These are phyloP conservation scores for Pseudocheirus occidentalis DNA, from an alignment of 2,797 vertebrate species.

Conservation along the genomic window DNA sequence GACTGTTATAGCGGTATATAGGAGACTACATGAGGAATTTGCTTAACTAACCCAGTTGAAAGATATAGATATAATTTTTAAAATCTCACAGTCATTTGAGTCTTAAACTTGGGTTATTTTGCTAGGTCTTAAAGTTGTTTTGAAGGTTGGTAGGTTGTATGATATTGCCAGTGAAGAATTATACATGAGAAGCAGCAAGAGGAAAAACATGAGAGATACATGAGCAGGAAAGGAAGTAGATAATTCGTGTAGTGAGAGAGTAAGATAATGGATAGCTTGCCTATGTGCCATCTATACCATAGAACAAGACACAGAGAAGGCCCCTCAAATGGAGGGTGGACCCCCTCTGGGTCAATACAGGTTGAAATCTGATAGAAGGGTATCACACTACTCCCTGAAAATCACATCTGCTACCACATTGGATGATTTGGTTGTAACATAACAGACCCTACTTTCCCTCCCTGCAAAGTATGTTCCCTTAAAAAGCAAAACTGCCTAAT, in stretches of 20 bases:
- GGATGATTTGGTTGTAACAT: neutral
- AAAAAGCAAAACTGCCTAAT: neutral
- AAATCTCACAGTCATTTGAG: neutral
- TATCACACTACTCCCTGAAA: neutral
- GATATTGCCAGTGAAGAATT: neutral
- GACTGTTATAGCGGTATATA: neutral
- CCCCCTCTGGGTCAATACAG: neutral
- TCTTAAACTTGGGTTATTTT: neutral
- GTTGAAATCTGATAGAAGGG: neutral
- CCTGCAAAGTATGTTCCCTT: neutral
- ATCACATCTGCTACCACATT: neutral
- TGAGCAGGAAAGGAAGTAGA: neutral
- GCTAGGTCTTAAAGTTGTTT: neutral
- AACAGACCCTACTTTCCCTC: neutral
- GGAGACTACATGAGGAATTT: conserved; percentile 35
- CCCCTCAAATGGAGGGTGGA: neutral
- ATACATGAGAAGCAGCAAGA: neutral
- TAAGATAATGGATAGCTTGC: neutral
- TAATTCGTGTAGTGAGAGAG: neutral
- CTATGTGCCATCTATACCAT: neutral
- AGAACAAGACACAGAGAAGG: neutral
- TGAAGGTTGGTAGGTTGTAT: neutral
- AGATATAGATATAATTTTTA: neutral
- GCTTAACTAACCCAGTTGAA: conserved; percentile 42
- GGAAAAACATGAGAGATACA: neutral